Evolutionary conservation across 2,888 invertebrate genomes (phyloP), one percentile per base, ranked within the genome.

Genomic region (Chloroclysta siterata): DNA sequence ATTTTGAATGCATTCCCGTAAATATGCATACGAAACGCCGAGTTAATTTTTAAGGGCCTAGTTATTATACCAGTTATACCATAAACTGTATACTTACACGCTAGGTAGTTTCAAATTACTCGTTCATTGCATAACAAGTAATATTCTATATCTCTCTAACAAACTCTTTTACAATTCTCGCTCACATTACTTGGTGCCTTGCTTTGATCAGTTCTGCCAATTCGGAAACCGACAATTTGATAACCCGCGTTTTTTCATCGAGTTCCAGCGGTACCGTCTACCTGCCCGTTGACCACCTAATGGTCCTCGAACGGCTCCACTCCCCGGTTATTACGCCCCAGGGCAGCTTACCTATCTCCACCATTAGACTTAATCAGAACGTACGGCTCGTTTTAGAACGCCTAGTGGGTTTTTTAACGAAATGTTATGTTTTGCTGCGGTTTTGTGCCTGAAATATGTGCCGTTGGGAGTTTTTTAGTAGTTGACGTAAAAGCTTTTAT

Each of bases 301-400:
- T 80, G 79, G 78, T 70, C 63, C 62, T 63, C 66, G 59, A 69
- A 63, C 66, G 51, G 60, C 57, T 61, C 72, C 65, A 68, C 74
- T 76, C 75, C 76, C 73, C 53, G 69, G 75, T 76, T 72, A 73
- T 72, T 68, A 72, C 68, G 63, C 68, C 73, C 72, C 71, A 53
- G 67, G 69, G 69, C 66, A 65, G 63, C 67, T 66, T 66, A 72
- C 69, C 76, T 75, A 74, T 75, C 76, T 72, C 72, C 66, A 76
- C 79, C 81, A 83, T 84, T 84, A 83, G 75, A 74, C 72, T 79
- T 84, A 85, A 85, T 85, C 83, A 82, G 82, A 72, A 85, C 78
- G 79, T 83, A 85, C 82, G 76, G 77, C 69, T 72, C 62, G 63
- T 65, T 69, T 65, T 53, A 69, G 74, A 72, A 70, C 70, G 71